phyloP scores from a whole-genome alignment of 2,113 vertebrate species.

The Rissa tridactyla region DNA sequence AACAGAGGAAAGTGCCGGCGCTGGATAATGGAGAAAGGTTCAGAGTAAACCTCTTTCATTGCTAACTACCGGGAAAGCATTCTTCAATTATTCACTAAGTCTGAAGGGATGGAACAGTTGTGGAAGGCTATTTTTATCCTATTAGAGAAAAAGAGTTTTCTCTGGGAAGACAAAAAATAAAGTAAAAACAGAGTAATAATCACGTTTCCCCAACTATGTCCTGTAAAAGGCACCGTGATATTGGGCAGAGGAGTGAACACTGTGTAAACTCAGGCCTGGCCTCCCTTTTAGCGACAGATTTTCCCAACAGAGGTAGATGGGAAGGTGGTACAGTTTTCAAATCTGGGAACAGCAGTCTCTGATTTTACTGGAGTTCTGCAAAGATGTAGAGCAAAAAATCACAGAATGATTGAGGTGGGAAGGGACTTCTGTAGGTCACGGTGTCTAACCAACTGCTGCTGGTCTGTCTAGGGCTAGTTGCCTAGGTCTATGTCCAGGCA shows the following conservation, averaged over 20 bases:
- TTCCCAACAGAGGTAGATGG: background rate
- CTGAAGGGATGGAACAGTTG: constrained; percentile 36
- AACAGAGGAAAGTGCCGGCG: background rate
- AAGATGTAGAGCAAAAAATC: background rate
- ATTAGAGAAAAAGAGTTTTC: background rate
- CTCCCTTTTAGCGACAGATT: background rate
- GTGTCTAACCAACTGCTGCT: rapidly evolving
- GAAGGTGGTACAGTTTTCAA: background rate
- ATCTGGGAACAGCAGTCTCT: background rate
- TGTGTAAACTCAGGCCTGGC: background rate
- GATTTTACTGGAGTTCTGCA: background rate
- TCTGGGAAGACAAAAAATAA: background rate
- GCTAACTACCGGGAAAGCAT: constrained; percentile 10
- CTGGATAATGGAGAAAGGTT: constrained; percentile 31
- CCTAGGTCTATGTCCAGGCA: too few relatives aligned
- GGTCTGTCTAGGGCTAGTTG: background rate
- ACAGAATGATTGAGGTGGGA: background rate
- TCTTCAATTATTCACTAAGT: constrained; percentile 71
- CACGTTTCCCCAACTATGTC: background rate
- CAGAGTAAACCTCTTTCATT: constrained; percentile 40
- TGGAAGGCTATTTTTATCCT: constrained; percentile 60
- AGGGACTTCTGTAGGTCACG: background rate
- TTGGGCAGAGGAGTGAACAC: background rate
- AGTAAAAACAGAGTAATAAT: background rate
- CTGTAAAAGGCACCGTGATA: background rate